Evolutionary conservation across 2,888 invertebrate species (phyloP), one percentile per base, ranked within the genome.

Genomic region (Hydriomena furcata): DNA sequence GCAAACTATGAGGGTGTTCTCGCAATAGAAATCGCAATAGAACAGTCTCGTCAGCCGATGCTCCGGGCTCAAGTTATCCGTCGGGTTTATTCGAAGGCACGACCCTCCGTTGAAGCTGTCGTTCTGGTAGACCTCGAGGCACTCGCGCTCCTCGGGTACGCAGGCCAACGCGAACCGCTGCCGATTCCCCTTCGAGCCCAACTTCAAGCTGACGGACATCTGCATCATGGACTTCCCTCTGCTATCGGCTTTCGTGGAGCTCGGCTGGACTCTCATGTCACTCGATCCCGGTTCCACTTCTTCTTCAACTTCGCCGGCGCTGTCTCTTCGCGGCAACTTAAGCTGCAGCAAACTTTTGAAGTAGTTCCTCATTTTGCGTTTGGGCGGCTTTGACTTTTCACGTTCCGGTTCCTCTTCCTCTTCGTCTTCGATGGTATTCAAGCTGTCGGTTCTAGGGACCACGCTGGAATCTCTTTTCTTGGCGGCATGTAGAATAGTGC

Each of bases 51-150:
- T 54, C 3, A 55, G 17, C 5, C 82, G 65, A 50, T 75, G 79
- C 7, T 65, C 68, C 0, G 52, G 23, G 11, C 60, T 52, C 1
- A 66, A 17, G 3, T 13, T 46, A 55, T 86, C 86, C 0, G 82
- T 73, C 1, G 84, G 86, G 41, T 83, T 66, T 0, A 93, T 66
- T 47, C 79, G 80, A 1, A 93, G 67, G 28, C 92, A 91, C 0
- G 86, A 79, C 13, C 93, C 93, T 8, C 93, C 93, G 12, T 69
- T 76, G 66, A 89, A 92, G 55, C 84, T 85, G 54, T 91, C 91
- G 0, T 78, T 78, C 27, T 75, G 79, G 61, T 76, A 78, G 21
- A 70, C 55, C 58, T 83, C 73, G 7, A 87, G 59, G 46, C 91
- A 91, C 36, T 74, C 74, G 3, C 55, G 52, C 56, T 87, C 89